These are phyloP conservation scores for Drosophila subquinaria DNA, from an alignment of 2,888 invertebrate genomes.

Conservation along the genomic window DNA sequence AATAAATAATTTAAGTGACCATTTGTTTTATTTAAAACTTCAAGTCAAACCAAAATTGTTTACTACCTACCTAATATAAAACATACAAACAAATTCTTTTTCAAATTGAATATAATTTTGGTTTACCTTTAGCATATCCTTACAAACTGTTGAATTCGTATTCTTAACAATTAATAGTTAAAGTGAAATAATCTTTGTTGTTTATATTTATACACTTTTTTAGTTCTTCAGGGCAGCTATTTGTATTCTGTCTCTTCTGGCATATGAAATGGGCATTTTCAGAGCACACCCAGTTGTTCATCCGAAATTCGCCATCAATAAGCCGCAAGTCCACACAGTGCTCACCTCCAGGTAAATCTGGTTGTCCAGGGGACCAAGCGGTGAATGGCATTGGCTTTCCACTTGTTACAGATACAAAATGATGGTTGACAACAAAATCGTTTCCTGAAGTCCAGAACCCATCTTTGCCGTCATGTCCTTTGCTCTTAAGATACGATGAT, in stretches of 20 bases:
- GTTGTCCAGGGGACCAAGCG: conserved; percentile 7
- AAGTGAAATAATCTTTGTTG: too few species aligned
- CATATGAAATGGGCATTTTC: conserved; percentile 7
- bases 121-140: too few species aligned
- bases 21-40: too few species aligned
- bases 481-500: background rate
- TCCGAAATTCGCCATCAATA: background rate
- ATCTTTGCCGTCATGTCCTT: background rate
- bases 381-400: conserved; percentile 3
- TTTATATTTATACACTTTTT: too few species aligned
- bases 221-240: background rate
- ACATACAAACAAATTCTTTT: too few species aligned
- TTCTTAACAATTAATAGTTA: too few species aligned
- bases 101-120: too few species aligned
- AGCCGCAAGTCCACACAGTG: conserved; percentile 12
- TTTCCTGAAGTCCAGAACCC: conserved; percentile 17
- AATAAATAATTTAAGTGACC: too few species aligned
- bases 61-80: too few species aligned
- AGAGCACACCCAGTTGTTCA: conserved; percentile 7
- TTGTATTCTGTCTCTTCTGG: background rate
- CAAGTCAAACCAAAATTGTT: too few species aligned
- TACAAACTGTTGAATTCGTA: too few species aligned
- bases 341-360: background rate
- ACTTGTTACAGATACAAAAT: background rate
- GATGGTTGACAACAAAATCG: background rate